Evolutionary conservation across 1,140 invertebrate genomes (phyloP).

Genomic region (Drosophila setifemur): DNA sequence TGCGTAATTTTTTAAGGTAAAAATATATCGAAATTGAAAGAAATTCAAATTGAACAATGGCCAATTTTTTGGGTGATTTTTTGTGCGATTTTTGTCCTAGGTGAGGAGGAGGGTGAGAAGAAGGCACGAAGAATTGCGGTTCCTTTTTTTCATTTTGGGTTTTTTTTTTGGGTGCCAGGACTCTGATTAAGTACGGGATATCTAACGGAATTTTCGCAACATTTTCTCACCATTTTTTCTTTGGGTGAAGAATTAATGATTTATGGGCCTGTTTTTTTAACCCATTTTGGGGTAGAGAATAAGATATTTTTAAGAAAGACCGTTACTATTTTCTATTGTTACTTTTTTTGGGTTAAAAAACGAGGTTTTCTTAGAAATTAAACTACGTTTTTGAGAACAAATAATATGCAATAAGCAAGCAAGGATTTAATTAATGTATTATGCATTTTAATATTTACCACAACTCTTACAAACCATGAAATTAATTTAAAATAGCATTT

Average conservation of each 20-base stretch:
- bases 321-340: conserved; percentile 2
- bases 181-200: conserved; percentile 56
- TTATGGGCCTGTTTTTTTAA: conserved; percentile 37
- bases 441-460: too few species aligned
- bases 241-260: conserved; percentile 2
- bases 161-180: conserved; percentile 42
- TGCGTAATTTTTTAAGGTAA: conserved; percentile 75
- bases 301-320: background rate
- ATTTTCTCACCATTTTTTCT: conserved; percentile 65
- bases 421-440: too few species aligned
- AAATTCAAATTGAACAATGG: conserved; percentile 58
- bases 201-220: conserved; percentile 69
- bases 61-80: conserved; percentile 45
- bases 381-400: too few species aligned
- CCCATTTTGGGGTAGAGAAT: conserved; percentile 13
- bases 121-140: conserved; percentile 42
- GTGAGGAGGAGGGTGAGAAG: conserved; percentile 38
- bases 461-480: too few species aligned
- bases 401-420: too few species aligned
- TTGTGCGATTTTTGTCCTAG: conserved; percentile 41
- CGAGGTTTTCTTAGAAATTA: too few species aligned
- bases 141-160: conserved; percentile 32
- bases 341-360: background rate
- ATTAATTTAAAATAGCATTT: too few species aligned
- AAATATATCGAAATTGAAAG: conserved; percentile 46